These are phyloP conservation scores for Cistogaster globosa DNA, from an alignment of 2,888 invertebrate genomes.

Conservation along the genomic window DNA sequence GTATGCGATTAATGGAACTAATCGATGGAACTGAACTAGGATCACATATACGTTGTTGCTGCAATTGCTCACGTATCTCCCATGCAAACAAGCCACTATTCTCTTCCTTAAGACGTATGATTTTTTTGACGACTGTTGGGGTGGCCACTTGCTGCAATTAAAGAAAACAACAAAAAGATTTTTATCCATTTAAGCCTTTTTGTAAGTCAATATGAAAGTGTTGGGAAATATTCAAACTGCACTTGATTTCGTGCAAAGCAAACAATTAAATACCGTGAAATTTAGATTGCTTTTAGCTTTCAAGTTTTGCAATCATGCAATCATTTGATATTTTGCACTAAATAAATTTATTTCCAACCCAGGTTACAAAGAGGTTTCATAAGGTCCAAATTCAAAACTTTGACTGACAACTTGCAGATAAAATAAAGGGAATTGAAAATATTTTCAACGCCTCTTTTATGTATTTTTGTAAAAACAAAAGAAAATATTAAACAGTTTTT, in stretches of 20 bases:
- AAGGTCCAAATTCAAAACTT: neutral
- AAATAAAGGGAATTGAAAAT: neutral
- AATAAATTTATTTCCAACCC: neutral
- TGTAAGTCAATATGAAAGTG: neutral
- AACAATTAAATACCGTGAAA: slow-evolving; percentile 81
- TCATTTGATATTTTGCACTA: neutral
- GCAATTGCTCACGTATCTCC: slow-evolving; percentile 96
- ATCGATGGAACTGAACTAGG: slow-evolving; percentile 96
- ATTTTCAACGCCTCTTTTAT: slow-evolving; percentile 56
- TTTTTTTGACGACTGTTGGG: slow-evolving; percentile 97
- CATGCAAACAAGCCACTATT: slow-evolving; percentile 98
- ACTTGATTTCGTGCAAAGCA: slow-evolving; percentile 35
- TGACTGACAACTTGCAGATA: neutral
- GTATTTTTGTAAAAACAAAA: slow-evolving; percentile 15
- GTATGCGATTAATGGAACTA: slow-evolving; percentile 96
- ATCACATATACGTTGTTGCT: slow-evolving; percentile 95
- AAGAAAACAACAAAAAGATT: slow-evolving; percentile 65
- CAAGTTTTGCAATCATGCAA: no score
- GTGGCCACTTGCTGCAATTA: slow-evolving; percentile 95
- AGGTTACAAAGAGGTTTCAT: no score
- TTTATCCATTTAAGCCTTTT: slow-evolving; percentile 6
- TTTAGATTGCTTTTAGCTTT: slow-evolving; percentile 74
- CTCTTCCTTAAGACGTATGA: slow-evolving; percentile 95
- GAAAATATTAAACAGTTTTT: neutral
- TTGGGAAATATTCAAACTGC: slow-evolving; percentile 39